Percentiles rank a stretch among this genome's conserved stretches.
These are phyloP conservation scores for Thereva unica DNA, from an alignment of 2,888 invertebrate genomes.

Conservation along the genomic window DNA sequence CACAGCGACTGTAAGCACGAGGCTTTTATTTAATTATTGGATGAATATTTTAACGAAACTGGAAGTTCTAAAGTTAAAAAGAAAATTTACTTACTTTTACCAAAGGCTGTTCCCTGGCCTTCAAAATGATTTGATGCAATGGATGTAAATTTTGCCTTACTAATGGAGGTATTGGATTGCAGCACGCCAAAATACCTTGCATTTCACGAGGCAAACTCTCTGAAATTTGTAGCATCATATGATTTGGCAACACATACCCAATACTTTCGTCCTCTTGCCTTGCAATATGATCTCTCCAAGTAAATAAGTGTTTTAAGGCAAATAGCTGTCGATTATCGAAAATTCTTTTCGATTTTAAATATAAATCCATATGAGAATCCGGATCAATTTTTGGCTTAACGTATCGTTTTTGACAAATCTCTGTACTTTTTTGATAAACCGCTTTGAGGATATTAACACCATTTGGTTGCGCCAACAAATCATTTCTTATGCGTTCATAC, in stretches of 20 bases:
- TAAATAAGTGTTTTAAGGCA: conserved; percentile 78
- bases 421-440: conserved; percentile 75
- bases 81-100: conserved; percentile 59
- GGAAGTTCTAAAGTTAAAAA: neutral
- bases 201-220: conserved; percentile 87
- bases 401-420: conserved; percentile 80
- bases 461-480: conserved; percentile 69
- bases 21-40: too few relatives aligned
- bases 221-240: conserved; percentile 90
- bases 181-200: conserved; percentile 91
- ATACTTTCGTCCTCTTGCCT: conserved; percentile 89
- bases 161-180: conserved; percentile 86
- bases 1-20: too few relatives aligned
- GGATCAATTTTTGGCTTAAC: conserved; percentile 73
- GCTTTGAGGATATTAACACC: conserved; percentile 68
- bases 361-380: conserved; percentile 75
- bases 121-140: conserved; percentile 69
- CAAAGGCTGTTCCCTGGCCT: conserved; percentile 71
- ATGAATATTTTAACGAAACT: too few relatives aligned
- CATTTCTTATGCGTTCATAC: conserved; percentile 77
- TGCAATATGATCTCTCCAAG: conserved; percentile 87
- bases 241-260: conserved; percentile 92
- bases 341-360: conserved; percentile 73
- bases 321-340: conserved; percentile 85
- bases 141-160: conserved; percentile 62